Conservation (phyloP, 2,113 vertebrate species). For the Craseonycteris thonglongyai region DNA sequence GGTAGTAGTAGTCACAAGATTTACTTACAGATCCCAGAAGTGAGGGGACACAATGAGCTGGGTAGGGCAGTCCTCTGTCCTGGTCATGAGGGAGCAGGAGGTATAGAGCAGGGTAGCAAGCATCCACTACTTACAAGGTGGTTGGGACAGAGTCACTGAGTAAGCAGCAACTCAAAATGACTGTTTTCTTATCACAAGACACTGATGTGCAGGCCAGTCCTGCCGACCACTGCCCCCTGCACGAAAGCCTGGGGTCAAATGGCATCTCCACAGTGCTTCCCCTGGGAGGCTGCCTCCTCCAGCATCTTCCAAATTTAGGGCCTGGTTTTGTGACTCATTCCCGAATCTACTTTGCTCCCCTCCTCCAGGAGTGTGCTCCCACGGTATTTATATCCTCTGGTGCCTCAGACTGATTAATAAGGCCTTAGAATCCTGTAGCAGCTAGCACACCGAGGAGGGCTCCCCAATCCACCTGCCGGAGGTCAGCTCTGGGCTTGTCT, state of each 20-base stretch:
- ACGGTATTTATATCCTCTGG: slow-evolving; percentile 59
- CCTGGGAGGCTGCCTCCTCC: slow-evolving; percentile 56
- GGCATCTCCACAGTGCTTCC: slow-evolving; percentile 26
- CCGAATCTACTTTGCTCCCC: slow-evolving; percentile 46
- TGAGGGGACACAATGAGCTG: too few relatives aligned
- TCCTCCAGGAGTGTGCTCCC: slow-evolving; percentile 68
- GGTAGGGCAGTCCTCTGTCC: neutral
- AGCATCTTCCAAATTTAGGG: slow-evolving; percentile 71
- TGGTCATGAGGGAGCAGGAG: neutral
- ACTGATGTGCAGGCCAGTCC: neutral
- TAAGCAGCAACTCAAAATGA: neutral
- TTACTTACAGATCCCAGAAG: neutral
- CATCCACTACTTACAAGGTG: neutral
- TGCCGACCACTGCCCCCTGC: neutral
- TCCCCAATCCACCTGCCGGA: neutral
- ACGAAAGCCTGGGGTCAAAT: neutral
- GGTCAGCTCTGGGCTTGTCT: neutral
- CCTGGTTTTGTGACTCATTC: slow-evolving; percentile 65
- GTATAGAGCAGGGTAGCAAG: neutral
- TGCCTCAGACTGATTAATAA: slow-evolving; percentile 40
- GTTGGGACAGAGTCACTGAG: neutral
- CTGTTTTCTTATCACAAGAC: neutral
- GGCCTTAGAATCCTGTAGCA: neutral
- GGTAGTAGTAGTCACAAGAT: neutral
- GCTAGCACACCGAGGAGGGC: neutral